Conservation (phyloP, 2,888 invertebrate species). For the Acanthoscelides obtectus region DNA sequence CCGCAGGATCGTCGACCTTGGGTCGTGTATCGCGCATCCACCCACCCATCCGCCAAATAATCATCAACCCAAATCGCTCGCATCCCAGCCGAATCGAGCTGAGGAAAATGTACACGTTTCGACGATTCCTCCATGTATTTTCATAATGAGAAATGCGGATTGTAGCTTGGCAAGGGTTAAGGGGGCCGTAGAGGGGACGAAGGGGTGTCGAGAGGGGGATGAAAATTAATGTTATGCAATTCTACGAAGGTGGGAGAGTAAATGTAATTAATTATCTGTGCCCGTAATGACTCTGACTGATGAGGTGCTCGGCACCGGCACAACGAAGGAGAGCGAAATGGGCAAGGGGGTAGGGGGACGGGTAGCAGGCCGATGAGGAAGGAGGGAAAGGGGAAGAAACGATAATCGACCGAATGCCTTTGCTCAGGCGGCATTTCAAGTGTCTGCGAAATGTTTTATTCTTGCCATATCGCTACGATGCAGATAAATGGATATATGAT, state of each 20-base stretch:
- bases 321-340: slow-evolving; percentile 26
- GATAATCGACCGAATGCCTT: slow-evolving; percentile 19
- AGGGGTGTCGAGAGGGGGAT: slow-evolving; percentile 19
- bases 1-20: too few relatives aligned
- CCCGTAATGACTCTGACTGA: slow-evolving; percentile 61
- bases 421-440: slow-evolving; percentile 7
- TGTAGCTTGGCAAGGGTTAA: slow-evolving; percentile 32
- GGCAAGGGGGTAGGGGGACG: slow-evolving; percentile 26
- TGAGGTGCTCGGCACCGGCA: slow-evolving; percentile 50
- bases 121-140: slow-evolving; percentile 10
- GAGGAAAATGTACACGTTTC: neutral
- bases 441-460: too few relatives aligned
- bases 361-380: neutral
- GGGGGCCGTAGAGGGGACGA: slow-evolving; percentile 22
- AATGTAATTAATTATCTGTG: slow-evolving; percentile 62
- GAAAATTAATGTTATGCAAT: slow-evolving; percentile 52
- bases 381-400: neutral
- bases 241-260: slow-evolving; percentile 54
- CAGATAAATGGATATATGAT: too few relatives aligned
- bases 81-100: neutral
- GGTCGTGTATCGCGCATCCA: too few relatives aligned
- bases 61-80: neutral
- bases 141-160: slow-evolving; percentile 48
- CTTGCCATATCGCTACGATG: too few relatives aligned
- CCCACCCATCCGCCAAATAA: neutral